phyloP scores from a whole-genome alignment of 37 sponge, comb jelly and placozoan genomes.

The Chondrosia reniformis region DNA sequence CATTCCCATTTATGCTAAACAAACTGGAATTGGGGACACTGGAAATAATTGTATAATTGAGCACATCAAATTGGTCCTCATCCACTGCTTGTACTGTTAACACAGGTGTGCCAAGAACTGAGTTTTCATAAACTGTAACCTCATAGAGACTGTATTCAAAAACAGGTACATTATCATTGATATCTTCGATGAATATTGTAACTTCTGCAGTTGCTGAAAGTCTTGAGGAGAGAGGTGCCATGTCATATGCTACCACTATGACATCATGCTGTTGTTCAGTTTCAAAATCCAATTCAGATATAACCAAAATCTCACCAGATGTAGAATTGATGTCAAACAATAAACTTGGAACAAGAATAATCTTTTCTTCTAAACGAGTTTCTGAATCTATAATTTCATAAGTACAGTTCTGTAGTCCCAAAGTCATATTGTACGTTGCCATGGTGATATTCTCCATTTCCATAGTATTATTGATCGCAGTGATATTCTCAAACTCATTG shows the following conservation, averaged over 20 bases:
- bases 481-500: background rate
- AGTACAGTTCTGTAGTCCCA: no score
- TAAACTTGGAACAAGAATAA: background rate
- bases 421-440: no score
- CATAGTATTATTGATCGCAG: background rate
- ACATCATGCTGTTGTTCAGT: constrained; percentile 9
- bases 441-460: background rate
- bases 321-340: constrained; percentile 25
- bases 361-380: no score
- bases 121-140: constrained; percentile 20
- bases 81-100: constrained; percentile 59
- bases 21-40: background rate
- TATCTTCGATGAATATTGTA: constrained; percentile 10
- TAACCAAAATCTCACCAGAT: constrained; percentile 43
- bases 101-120: constrained; percentile 19
- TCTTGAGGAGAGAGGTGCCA: constrained; percentile 13
- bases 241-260: constrained; percentile 57
- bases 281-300: constrained; percentile 43
- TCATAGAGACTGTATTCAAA: background rate
- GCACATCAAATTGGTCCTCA: constrained; percentile 39
- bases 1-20: constrained; percentile 10
- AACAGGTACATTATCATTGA: constrained; percentile 23
- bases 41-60: constrained; percentile 29
- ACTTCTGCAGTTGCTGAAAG: constrained; percentile 28
- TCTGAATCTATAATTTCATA: no score